phyloP scores from a whole-genome alignment of 1,140 invertebrate genomes.

The Batillaria attramentaria region DNA sequence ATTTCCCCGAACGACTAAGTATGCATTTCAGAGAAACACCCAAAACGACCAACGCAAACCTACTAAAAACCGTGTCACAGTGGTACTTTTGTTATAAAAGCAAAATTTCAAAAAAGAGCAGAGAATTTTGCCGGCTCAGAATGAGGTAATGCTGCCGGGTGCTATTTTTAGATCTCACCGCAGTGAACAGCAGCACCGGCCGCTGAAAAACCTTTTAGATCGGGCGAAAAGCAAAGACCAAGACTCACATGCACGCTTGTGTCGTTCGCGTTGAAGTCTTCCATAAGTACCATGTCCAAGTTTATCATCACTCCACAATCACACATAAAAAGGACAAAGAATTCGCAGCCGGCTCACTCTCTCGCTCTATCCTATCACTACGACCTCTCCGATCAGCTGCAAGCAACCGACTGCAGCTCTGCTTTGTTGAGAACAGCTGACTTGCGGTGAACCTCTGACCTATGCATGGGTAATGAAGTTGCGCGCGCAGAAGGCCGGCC shows the following conservation, averaged over 20 bases:
- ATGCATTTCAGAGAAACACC: no score
- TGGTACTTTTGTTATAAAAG: no score
- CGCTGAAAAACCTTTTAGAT: background rate
- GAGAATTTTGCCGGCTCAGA: no score
- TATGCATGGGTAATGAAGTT: slow-evolving; percentile 25
- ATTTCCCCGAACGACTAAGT: no score
- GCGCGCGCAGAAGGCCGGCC: slow-evolving; percentile 2
- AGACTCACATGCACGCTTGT: background rate
- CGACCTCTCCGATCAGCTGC: slow-evolving; percentile 14
- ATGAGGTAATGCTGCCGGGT: slow-evolving; percentile 17
- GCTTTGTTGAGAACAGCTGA: slow-evolving; percentile 40
- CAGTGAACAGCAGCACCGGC: background rate
- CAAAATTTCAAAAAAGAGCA: no score
- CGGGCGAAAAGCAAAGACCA: background rate
- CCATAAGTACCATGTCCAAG: slow-evolving; percentile 31
- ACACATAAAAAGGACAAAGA: background rate
- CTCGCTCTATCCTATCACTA: no score
- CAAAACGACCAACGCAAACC: background rate
- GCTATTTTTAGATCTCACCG: slow-evolving; percentile 21
- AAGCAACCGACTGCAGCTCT: slow-evolving; percentile 26
- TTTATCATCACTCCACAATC: background rate
- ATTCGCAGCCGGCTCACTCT: background rate
- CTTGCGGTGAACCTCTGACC: slow-evolving; percentile 29
- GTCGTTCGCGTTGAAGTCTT: slow-evolving; percentile 25
- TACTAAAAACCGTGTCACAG: no score